Conservation (phyloP, 2,888 invertebrate genomes). For the Agriopis marginaria region DNA sequence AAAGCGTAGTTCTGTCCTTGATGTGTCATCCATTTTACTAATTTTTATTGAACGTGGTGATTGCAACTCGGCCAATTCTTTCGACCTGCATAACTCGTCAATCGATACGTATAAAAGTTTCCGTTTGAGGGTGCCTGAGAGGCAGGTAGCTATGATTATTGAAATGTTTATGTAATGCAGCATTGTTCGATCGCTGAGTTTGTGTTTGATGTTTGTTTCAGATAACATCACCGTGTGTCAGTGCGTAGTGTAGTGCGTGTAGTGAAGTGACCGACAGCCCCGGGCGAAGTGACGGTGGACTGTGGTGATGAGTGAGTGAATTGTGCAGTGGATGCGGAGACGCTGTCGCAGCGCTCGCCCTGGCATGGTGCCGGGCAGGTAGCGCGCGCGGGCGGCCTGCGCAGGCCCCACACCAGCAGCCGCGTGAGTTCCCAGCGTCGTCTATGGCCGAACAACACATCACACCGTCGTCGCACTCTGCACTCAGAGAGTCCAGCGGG, state of each 20-base stretch:
- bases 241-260: constrained; percentile 49
- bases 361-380: constrained; percentile 86
- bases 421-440: constrained; percentile 91
- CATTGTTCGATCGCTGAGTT: constrained; percentile 75
- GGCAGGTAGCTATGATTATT: constrained; percentile 72
- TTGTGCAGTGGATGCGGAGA: constrained; percentile 72
- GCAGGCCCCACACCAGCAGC: constrained; percentile 85
- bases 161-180: constrained; percentile 84
- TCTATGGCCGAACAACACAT: constrained; percentile 97
- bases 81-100: constrained; percentile 7
- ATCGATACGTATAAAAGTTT: constrained; percentile 39
- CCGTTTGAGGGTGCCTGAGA: constrained; percentile 43
- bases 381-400: constrained; percentile 86
- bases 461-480: constrained; percentile 90
- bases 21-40: constrained; percentile 82
- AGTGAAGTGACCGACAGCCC: constrained; percentile 45
- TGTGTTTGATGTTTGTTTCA: constrained; percentile 80
- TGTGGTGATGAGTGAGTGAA: constrained; percentile 60
- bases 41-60: constrained; percentile 72
- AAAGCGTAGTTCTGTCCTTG: constrained; percentile 76
- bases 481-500: constrained; percentile 89
- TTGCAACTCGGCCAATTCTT: constrained; percentile 48
- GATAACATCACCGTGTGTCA: constrained; percentile 71
- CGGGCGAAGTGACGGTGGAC: constrained; percentile 47
- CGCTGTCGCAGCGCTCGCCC: constrained; percentile 76